Conservation (phyloP, 2,888 invertebrate genomes). For the Gonocerus acuteangulatus region DNA sequence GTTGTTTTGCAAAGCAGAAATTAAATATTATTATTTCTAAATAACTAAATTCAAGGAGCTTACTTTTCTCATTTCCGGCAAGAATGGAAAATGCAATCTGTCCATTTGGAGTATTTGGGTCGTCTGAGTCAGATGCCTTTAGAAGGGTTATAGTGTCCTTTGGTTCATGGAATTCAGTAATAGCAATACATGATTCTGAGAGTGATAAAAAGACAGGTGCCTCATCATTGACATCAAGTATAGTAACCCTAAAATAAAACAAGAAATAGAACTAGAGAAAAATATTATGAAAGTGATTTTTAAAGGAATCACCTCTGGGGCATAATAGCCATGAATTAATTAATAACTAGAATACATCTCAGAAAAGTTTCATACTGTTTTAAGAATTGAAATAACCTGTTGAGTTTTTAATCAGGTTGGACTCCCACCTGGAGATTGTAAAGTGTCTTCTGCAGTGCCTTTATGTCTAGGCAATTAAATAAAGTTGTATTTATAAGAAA, state of each 20-base stretch:
- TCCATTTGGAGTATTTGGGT: slow-evolving; percentile 71
- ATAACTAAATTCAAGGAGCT: too few relatives aligned
- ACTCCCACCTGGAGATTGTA: too few relatives aligned
- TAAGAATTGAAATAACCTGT: too few relatives aligned
- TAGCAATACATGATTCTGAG: slow-evolving; percentile 63
- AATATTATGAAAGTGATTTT: not conserved
- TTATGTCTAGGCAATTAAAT: too few relatives aligned
- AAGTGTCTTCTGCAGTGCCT: too few relatives aligned
- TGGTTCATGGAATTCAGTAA: slow-evolving; percentile 83
- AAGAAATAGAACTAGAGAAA: too few relatives aligned
- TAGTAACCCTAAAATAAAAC: slow-evolving; percentile 53
- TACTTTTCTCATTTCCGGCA: slow-evolving; percentile 63
- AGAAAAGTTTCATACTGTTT: too few relatives aligned
- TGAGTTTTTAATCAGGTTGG: too few relatives aligned
- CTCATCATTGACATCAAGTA: slow-evolving; percentile 83
- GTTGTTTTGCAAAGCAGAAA: too few relatives aligned
- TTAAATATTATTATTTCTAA: too few relatives aligned
- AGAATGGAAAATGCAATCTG: slow-evolving; percentile 62
- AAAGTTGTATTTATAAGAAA: too few relatives aligned
- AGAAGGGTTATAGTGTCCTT: slow-evolving; percentile 67
- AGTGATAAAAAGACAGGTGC: slow-evolving; percentile 59
- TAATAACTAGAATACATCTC: too few relatives aligned
- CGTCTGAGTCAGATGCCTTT: slow-evolving; percentile 75
- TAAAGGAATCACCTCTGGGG: not conserved
- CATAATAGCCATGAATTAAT: not conserved